Base-by-base conservation (phyloP, 2,797 vertebrate genomes). In the Propithecus perrieri region DNA sequence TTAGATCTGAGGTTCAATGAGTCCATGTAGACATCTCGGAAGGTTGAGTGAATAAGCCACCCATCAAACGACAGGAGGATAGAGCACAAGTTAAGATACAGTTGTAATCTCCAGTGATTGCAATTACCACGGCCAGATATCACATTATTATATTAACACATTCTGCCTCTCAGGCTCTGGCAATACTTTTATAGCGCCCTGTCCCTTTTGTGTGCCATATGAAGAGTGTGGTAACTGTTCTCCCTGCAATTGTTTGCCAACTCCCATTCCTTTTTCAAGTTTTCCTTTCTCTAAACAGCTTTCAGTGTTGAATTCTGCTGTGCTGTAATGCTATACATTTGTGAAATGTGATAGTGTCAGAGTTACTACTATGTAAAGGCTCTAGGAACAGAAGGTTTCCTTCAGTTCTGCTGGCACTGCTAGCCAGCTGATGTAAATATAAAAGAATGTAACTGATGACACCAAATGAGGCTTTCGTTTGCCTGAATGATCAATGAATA, bases 241-340 rank as follows among this genome's bases (percentile, higher is more conserved):
- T 78, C n/a, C 46, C 12, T 74, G 33, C 7, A 61, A 93, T 38
- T 57, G 4, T 63, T 94, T 95, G 38, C 33, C 79, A 84, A 69
- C 33, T 81, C 57, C 20, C 26, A 93, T 90, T 94, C 57, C 85
- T 95, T 92, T 76, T 4, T 59, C 63, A 53, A 88, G 30, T 55
- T 94, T 86, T 95, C 28, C 59, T 93, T 88, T 87, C 43, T 85
- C 43, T 65, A n/a, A 88, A 63, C 9, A 92, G 72, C 43, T 55
- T 95, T 85, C 20, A 53, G 0, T 81, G 9, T 38, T 85, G 46
- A 81, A 72, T 80, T 91, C 48, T 85, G 22, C 72, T 89, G 10
- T 96, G 69, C 20, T 50, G 0, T 79, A 89, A 53, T 80, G 35
- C 53, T 89, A 15, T 63, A 92, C 46, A 76, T 76, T 87, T 86